Base-by-base conservation (phyloP, 2,113 vertebrate genomes). In the Colossoma macropomum region DNA sequence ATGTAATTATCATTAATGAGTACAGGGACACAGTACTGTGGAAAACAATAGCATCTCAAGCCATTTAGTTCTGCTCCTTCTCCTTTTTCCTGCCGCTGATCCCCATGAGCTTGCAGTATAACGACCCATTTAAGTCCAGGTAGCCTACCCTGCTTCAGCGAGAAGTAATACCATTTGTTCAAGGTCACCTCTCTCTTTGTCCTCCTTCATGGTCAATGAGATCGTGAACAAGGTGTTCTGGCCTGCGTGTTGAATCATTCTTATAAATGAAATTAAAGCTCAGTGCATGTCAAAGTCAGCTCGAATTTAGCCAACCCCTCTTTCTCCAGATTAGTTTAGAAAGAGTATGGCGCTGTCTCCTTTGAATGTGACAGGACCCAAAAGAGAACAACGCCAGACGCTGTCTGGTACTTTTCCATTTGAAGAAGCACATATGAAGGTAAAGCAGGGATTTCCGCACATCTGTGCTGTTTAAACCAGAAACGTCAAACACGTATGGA, bases 231-330 rank as follows among this genome's bases (percentile, higher is more conserved):
- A 71, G 34, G n/a, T 83, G 78, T 88, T 50, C 71, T 88, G 60
- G 62, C 71, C 77, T 59, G 70, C 72, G 72, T 74, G 59, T 80
- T 81, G 78, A 86, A 85, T 85, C 69, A 59, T 72, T 75, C 75
- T 69, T 85, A 82, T 81, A 81, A 90, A 91, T 91, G 70, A 89
- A 81, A 90, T 92, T 87, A 86, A 69, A 75, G 23, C 80, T 69
- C 77, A 54, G 50, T 59, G 62, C 86, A 86, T 66, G 75, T 34
- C 75, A 17, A 71, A 83, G 87, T 89, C 80, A 81, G 65, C 52
- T 84, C 74, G 71, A 72, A 87, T 90, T 87, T 86, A 83, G 50
- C 66, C 82, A 63, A 56, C 82, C 84, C 81, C 81, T 88, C 89
- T 78, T 81, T 80, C 86, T 88, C 84, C 80, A 81, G 84, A 90